Conservation (phyloP, 2,797 vertebrate genomes). For the Danionella dracula region DNA sequence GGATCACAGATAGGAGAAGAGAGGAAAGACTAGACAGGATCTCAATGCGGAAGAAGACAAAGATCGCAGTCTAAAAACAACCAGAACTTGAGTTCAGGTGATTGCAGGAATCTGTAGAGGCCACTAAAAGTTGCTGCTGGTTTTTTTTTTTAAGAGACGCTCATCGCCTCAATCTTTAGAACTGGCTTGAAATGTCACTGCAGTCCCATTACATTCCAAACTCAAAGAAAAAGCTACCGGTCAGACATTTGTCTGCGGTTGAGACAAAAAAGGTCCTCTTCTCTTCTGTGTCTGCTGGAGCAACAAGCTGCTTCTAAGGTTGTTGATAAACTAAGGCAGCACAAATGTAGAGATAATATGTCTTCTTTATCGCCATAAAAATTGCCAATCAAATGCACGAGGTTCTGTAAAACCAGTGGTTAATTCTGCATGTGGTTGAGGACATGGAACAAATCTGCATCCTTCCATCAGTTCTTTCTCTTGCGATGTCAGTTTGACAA, state of each 20-base stretch:
- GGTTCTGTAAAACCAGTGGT: conserved; percentile 2
- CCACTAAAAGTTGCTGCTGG: conserved; percentile 10
- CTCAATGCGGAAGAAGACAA: background rate
- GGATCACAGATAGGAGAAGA: background rate
- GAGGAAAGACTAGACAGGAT: background rate
- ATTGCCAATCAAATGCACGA: conserved; percentile 1
- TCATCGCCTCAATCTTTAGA: background rate
- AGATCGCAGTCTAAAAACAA: conserved; percentile 14
- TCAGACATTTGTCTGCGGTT: background rate
- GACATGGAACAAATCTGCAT: conserved; percentile 31
- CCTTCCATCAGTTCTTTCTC: conserved; percentile 11
- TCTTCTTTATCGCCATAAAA: conserved; percentile 4
- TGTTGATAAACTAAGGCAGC: conserved; percentile 17
- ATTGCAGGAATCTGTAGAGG: background rate
- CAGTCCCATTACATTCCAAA: background rate
- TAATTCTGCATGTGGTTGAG: background rate
- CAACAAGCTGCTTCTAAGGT: background rate
- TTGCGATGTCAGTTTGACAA: background rate
- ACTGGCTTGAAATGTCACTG: background rate
- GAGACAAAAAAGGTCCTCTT: background rate
- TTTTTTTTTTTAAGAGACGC: background rate
- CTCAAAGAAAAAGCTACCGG: background rate
- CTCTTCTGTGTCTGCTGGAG: background rate
- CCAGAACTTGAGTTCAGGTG: background rate
- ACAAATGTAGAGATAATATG: background rate